These are phyloP conservation scores for Ormyrus labotus DNA, from an alignment of 2,888 invertebrate genomes.

Conservation along the genomic window DNA sequence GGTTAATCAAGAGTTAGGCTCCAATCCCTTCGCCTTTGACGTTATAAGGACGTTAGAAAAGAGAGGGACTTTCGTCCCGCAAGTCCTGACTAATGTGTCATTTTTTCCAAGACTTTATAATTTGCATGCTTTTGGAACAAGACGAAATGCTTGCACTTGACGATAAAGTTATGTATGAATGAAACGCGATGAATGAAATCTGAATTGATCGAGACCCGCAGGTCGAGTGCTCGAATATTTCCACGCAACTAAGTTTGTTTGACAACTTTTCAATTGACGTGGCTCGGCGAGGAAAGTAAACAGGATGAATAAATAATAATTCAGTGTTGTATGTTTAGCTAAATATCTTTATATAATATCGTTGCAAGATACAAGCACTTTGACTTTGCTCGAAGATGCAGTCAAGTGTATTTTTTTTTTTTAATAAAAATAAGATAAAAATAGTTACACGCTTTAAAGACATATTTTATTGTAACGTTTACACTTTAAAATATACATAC, in stretches of 20 bases:
- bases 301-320: too few species aligned
- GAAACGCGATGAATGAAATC: not conserved
- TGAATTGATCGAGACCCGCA: conserved; percentile 3
- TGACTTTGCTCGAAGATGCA: too few species aligned
- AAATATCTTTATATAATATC: too few species aligned
- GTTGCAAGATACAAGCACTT: too few species aligned
- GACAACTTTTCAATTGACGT: not conserved
- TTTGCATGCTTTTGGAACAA: conserved; percentile 2
- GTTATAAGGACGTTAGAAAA: conserved; percentile 8
- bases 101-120: conserved; percentile 20
- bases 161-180: not conserved
- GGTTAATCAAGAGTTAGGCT: not conserved
- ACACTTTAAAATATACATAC: too few species aligned
- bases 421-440: too few species aligned
- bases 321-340: too few species aligned
- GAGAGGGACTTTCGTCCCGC: conserved; percentile 10
- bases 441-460: too few species aligned
- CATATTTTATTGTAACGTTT: too few species aligned
- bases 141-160: conserved; percentile 22
- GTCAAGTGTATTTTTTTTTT: too few species aligned
- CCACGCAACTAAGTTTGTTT: not conserved
- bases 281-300: not conserved
- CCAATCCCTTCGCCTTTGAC: conserved; percentile 40
- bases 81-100: conserved; percentile 6
- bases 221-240: not conserved